Base-by-base conservation (phyloP, 2,888 invertebrate genomes). In the Sicus ferrugineus region DNA sequence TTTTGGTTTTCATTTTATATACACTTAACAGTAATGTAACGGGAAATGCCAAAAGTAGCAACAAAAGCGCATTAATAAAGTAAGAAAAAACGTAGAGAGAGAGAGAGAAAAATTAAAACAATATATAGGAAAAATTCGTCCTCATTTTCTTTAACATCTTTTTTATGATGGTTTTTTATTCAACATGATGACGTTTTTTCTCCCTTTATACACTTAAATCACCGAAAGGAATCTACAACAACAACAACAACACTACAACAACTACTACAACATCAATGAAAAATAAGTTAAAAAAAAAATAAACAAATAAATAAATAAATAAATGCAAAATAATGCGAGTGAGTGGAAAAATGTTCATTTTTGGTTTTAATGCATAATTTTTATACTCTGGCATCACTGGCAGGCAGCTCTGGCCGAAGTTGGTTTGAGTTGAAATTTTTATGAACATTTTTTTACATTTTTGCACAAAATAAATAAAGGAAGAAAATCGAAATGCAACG, bases 91-190 rank as follows among this genome's bases (percentile, higher is more conserved):
- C 48, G 46, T 46, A 56, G 42, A n/a, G 26, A 16, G 26, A 31
- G n/a, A 48, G 42, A 21, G 48, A 58, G 54, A 28, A 59, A 5
- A 23, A 50, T 1, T 16, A 58, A 11, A 59, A 16, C 30, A 59
- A n/a, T n/a, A n/a, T n/a, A n/a, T n/a, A 67, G 14, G 46, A 34
- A 58, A 46, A 70, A 71, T 73, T 74, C 72, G 73, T 74, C 71
- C 73, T 74, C 74, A 72, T 73, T 74, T 73, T 67, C 72, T 68
- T 63, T 67, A 70, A 72, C 70, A 67, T 65, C 46, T 72, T 70
- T 66, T 71, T 67, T 48, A 62, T 69, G 65, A 38, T 67, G 67
- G 59, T 70, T 38, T 7, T n/a, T 64, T 42, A 48, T 56, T 48
- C 38, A 9, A 54, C 48, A 58, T 64, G 64, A 28, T 54, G 26